Conservation (phyloP, 2,113 vertebrate genomes). For the Ailuropoda melanoleuca region DNA sequence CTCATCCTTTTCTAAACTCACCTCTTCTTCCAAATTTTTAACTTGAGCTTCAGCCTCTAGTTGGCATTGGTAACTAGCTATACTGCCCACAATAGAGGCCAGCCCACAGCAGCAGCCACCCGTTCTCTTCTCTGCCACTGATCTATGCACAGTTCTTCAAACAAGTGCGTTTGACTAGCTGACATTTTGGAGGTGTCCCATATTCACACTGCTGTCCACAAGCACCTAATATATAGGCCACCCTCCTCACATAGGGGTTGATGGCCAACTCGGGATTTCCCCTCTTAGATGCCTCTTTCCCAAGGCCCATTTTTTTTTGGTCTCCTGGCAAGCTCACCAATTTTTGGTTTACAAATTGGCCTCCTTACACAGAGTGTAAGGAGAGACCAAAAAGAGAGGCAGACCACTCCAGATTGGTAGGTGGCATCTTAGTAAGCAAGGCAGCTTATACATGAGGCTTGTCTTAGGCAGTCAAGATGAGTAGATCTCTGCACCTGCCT, state of each 20-base stretch:
- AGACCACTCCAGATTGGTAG: not conserved
- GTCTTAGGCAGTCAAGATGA: not conserved
- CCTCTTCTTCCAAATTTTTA: not conserved
- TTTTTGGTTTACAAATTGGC: not conserved
- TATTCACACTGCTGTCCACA: not conserved
- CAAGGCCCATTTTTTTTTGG: not conserved
- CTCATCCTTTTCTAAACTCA: not conserved
- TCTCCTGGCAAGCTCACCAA: not conserved
- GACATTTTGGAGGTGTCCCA: not conserved
- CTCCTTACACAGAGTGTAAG: not conserved
- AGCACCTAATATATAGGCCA: not conserved
- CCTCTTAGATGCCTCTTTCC: not conserved
- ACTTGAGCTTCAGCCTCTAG: not conserved
- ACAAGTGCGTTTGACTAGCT: not conserved
- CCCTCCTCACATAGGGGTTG: not conserved
- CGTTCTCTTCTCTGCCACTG: not conserved
- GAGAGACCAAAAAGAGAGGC: not conserved
- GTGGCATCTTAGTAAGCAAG: not conserved
- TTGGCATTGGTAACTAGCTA: not conserved
- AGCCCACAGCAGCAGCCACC: not conserved
- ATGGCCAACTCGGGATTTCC: not conserved
- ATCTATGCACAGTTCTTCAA: not conserved
- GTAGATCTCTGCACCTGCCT: not conserved
- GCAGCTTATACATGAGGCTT: not conserved
- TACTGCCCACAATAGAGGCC: not conserved